Base-by-base conservation (phyloP, 2,888 invertebrate genomes). In the Melieria picta region DNA sequence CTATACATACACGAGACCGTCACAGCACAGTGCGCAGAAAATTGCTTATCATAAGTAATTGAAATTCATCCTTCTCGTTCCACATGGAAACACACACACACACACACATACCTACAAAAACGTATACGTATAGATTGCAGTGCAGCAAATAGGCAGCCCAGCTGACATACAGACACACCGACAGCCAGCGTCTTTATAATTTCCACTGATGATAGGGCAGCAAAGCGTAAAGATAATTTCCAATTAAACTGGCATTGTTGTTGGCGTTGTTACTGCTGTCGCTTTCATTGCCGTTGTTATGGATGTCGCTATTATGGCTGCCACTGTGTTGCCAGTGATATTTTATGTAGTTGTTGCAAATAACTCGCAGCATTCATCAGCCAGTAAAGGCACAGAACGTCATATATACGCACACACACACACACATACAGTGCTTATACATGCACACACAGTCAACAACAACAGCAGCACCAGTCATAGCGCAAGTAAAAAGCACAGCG, bases 191-290 rank as follows among this genome's bases (percentile, higher is more conserved):
- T 13, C 58, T 30, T 30, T 30, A 16, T 30, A 58, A 57, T 57
- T 57, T 57, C 11, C 57, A 13, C 10, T 30, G 58, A 13, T 58
- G 58, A 58, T 11, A 9, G 16, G 10, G 16, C 6, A 16, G 42
- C 58, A 58, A 58, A 58, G 16, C 58, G 58, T 58, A 58, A 58
- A 58, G 16, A 58, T 58, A 13, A 58, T 58, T 58, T 58, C 30
- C 58, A 58, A 58, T 58, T 58, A 58, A 16, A 58, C 0, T 57
- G 13, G 7, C 30, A 30, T 30, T 30, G 30, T 30, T 30, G 30
- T 30, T 30, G 30, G 30, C 30, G 30, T 30, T 30, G 30, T 30
- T 30, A 30, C 30, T 30, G 30, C 30, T 30, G 30, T 3, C 30
- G 30, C 7, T 57, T 57, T 57, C 13, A 2, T 16, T 57, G 4